Evolutionary conservation across 1,140 invertebrate genomes (phyloP), one percentile per base, ranked within the genome.

Genomic region (Polypedilum pembai): DNA sequence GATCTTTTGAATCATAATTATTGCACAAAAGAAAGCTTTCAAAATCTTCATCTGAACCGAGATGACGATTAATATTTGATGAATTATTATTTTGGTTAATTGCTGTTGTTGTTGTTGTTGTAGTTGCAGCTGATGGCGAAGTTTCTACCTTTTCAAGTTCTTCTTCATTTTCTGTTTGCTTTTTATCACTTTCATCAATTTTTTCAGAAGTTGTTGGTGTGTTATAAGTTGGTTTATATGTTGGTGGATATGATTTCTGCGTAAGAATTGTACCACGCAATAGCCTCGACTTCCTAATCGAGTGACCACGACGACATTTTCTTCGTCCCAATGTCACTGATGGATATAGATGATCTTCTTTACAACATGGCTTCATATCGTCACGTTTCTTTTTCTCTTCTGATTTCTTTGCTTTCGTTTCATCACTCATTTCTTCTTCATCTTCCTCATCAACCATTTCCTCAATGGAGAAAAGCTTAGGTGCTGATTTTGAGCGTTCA

Each of bases 401-500:
- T 12, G 18, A 56, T 15, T 74, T 75, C 15, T 74, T 74, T 41
- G 73, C 81, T 18, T 69, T 69, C 18, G 17, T 21, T 18, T 69
- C 17, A 20, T 69, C 65, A 20, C 18, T 69, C 8, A 8, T 18
- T 78, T 87, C 86, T 75, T 90, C 88, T 75, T 91, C 90, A 74
- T 92, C 91, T 78, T 92, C 91, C 79, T 93, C 92, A 74, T 93
- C 94, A 15, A 90, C 87, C 75, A 92, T 91, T 83, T 99, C 97
- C 79, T 96, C 94, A 76, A 99, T 99, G 24, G 93, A 90, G 74
- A 92, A 93, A 2, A 99, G 84, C 80, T 97, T 96, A 0, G 97
- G 96, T 7, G 96, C 96, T 45, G 93, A 95, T 81, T 96, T 97
- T 0, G 94, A 97, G 75, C 95, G 87, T 80, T 97, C 95, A 73